Base-by-base conservation (phyloP, 2,888 invertebrate species). In the Galerucella pusilla region DNA sequence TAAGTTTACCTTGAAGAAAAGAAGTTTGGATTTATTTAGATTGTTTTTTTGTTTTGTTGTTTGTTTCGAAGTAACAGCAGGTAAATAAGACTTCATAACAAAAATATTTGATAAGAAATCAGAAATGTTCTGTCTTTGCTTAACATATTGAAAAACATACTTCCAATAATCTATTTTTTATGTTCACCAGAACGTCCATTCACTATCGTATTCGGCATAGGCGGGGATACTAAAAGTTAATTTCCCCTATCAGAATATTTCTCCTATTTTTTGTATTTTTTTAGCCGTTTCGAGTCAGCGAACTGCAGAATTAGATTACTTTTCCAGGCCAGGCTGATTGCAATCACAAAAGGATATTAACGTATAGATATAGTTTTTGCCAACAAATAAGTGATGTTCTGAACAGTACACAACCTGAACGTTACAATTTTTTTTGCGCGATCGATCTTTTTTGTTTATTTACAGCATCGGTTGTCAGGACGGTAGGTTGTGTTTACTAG, bases 331-430 rank as follows among this genome's bases (percentile, higher is more conserved):
- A 57, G 16, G 20, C 57, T 20, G 57, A 57, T 57, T 57, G 57
- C 57, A 57, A 57, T 57, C 57, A 57, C 57, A 57, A 57, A 57
- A 57, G 57, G 57, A 57, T 20, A 57, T 57, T 57, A 57, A 57
- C 57, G 57, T 20, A 20, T 49, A 14, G 12, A 49, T 49, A 11
- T 49, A 49, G 11, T 57, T 57, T 57, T 20, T 57, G 9, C 57
- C 9, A 57, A 16, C 3, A 57, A 57, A 16, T 20, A 52, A 52
- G 52, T 52, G n/a, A 52, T 52, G 52, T 52, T 52, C 4, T 6
- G 57, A 57, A 57, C 57, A 57, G 57, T 57, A 16, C 16, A 57
- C 16, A 57, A 57, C 11, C 16, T 9, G 20, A 16, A 20, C 16
- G 57, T 57, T 57, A 57, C 9, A 9, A 57, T 57, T 57, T 11